These are phyloP conservation scores for Ornithoptera alexandrae DNA, from an alignment of 2,888 invertebrate genomes.

Conservation along the genomic window DNA sequence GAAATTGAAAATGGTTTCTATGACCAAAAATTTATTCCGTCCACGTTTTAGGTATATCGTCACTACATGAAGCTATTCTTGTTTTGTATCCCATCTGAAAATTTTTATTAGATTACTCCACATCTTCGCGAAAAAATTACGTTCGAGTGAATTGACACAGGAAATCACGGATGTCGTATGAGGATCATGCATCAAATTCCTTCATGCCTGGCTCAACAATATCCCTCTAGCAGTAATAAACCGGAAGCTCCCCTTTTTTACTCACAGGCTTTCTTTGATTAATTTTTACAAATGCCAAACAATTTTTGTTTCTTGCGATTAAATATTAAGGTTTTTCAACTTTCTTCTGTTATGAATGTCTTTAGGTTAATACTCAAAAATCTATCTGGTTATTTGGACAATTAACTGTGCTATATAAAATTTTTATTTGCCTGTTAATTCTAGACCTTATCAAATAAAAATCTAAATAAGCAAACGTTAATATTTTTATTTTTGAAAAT, in stretches of 20 bases:
- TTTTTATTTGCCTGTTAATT: too few species aligned
- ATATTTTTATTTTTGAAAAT: neutral
- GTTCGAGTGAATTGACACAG: conserved; percentile 26
- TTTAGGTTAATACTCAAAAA: neutral
- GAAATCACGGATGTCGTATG: conserved; percentile 25
- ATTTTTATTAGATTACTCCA: conserved; percentile 32
- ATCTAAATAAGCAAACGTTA: too few species aligned
- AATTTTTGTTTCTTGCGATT: neutral
- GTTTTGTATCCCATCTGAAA: conserved; percentile 41
- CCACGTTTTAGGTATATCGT: conserved; percentile 67
- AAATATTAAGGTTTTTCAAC: neutral
- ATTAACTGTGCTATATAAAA: too few species aligned
- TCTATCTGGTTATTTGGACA: too few species aligned
- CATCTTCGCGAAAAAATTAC: conserved; percentile 26
- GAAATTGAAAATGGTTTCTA: conserved; percentile 79
- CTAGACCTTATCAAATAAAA: too few species aligned
- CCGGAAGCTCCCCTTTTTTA: conserved; percentile 9
- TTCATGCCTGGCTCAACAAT: conserved; percentile 20
- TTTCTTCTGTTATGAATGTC: neutral
- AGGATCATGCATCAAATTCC: conserved; percentile 27
- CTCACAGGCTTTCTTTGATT: conserved; percentile 11
- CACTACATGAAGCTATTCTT: conserved; percentile 54
- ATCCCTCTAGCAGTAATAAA: conserved; percentile 19
- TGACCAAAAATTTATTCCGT: conserved; percentile 75
- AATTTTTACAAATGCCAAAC: conserved; percentile 5